Base-by-base conservation (phyloP, 2,797 vertebrate genomes). In the Champsocephalus gunnari region DNA sequence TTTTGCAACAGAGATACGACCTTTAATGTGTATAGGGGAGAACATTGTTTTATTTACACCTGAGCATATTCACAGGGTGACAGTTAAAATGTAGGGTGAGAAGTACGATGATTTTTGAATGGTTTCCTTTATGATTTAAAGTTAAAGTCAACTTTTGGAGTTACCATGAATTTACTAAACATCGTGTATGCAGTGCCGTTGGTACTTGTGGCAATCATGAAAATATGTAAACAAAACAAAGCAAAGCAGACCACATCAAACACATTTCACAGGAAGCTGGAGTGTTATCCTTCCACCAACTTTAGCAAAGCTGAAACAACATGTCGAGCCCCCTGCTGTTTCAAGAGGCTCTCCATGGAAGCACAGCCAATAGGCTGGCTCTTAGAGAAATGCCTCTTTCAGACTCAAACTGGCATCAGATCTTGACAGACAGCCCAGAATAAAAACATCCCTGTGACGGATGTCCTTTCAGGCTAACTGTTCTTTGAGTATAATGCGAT, bases 351-450 rank as follows among this genome's bases (percentile, higher is more conserved):
- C 76, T 63, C 32, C 5, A 57, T 69, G 56, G 75, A 80, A 77
- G 59, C 61, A 50, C 5, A 5, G 68, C 82, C 70, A 71, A 70
- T 58, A 64, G 66, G 60, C 61, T 43, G 65, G 73, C 69, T 78
- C 57, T 75, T 4, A 56, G 57, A 89, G 56, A 77, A 82, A 81
- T 4, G 58, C 59, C 50, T 79, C 61, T 74, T 78, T 85, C 76
- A 79, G 24, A 73, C 48, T 67, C 66, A 56, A 68, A 78, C 71
- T 62, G 60, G 61, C 59, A 71, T 61, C 84, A 74, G 41, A 74
- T 77, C 72, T 49, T 84, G 88, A 85, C 80, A 86, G 78, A 75
- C 74, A 78, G 55, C 48, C 64, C 54, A 58, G 45, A 61, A 82
- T 32, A 56, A 79, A 75, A 81, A 71, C 53, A 41, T 80, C 61